These are phyloP conservation scores for Pristis pectinata DNA, from an alignment of 2,797 vertebrate species.

Conservation along the genomic window DNA sequence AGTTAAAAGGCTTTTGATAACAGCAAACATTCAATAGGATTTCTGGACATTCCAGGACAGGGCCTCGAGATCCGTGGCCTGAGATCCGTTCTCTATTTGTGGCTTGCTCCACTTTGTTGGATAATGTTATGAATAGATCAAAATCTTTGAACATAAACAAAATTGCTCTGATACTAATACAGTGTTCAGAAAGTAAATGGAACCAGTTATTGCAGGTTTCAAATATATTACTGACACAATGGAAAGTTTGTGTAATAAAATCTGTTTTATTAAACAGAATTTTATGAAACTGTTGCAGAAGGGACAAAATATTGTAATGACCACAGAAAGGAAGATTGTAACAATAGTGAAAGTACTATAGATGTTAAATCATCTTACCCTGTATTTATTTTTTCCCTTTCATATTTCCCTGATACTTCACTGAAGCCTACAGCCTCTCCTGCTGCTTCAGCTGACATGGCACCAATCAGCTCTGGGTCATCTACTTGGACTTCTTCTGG, in stretches of 20 bases:
- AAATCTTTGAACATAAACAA: neutral
- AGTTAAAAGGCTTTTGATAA: too few species aligned
- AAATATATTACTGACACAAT: neutral
- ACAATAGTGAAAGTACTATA: neutral
- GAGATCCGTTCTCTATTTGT: too few species aligned
- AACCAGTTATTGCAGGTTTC: neutral
- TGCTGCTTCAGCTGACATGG: slow-evolving; percentile 92
- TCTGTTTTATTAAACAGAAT: slow-evolving; percentile 43
- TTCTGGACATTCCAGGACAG: too few species aligned
- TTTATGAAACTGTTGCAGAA: slow-evolving; percentile 42
- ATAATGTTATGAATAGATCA: neutral
- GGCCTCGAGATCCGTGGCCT: too few species aligned
- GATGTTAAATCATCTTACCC: slow-evolving; percentile 39
- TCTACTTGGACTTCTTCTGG: slow-evolving; percentile 95
- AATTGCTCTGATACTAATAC: neutral
- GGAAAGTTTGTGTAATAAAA: slow-evolving; percentile 9
- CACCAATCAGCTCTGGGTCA: slow-evolving; percentile 92
- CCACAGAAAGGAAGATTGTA: slow-evolving; percentile 37
- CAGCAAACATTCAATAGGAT: too few species aligned
- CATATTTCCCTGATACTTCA: slow-evolving; percentile 41
- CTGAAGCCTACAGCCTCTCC: slow-evolving; percentile 83
- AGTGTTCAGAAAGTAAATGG: neutral
- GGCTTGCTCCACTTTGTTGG: too few species aligned
- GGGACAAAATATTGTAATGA: slow-evolving; percentile 32
- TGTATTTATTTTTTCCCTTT: slow-evolving; percentile 47